These are phyloP conservation scores for Mormyrus hasselquistii DNA, from an alignment of 2,797 vertebrate species.

Conservation along the genomic window DNA sequence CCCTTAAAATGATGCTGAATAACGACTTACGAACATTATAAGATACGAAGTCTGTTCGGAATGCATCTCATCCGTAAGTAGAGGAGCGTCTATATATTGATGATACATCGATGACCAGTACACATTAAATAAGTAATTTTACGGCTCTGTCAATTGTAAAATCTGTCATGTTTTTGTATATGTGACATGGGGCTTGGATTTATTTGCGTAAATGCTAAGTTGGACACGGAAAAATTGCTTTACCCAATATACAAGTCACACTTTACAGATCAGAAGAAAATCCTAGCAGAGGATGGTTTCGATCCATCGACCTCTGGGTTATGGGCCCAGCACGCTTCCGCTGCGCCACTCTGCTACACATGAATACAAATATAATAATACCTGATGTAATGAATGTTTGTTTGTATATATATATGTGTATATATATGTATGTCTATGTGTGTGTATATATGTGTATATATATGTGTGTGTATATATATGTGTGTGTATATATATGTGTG, in stretches of 20 bases:
- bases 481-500: too few relatives aligned
- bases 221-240: background rate
- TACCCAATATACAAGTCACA: background rate
- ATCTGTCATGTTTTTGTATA: background rate
- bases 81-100: background rate
- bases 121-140: background rate
- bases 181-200: background rate
- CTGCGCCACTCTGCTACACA: slow-evolving; percentile 65
- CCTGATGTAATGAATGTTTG: too few relatives aligned
- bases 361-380: fast-evolving
- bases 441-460: too few relatives aligned
- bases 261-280: background rate
- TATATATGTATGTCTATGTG: too few relatives aligned
- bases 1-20: too few relatives aligned
- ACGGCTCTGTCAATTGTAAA: background rate
- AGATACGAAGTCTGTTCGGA: too few relatives aligned
- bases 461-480: too few relatives aligned
- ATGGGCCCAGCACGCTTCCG: slow-evolving; percentile 73
- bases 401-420: fast-evolving
- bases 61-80: too few relatives aligned
- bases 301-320: slow-evolving; percentile 73
- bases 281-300: slow-evolving; percentile 70
- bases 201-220: background rate
- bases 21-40: too few relatives aligned
- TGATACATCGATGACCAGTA: background rate